Evolutionary conservation across 2,113 vertebrate species (phyloP).

Genomic region (Myotis yumanensis): DNA sequence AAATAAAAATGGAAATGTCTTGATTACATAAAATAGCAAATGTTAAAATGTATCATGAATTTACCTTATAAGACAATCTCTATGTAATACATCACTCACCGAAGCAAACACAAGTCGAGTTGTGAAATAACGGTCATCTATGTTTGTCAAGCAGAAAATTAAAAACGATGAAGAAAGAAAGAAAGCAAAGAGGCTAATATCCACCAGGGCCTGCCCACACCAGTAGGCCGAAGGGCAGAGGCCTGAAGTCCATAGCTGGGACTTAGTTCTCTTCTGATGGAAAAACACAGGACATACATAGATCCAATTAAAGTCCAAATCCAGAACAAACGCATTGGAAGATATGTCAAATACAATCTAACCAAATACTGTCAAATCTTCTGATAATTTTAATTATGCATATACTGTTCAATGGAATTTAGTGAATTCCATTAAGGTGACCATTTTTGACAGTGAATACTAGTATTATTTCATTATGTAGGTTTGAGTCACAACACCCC

Average conservation of each 20-base stretch:
- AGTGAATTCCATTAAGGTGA: neutral
- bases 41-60: neutral
- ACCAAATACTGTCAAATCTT: neutral
- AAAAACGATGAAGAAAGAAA: conserved; percentile 83
- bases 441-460: neutral
- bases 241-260: conserved; percentile 89
- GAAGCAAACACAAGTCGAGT: neutral
- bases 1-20: neutral
- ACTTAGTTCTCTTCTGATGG: conserved; percentile 87
- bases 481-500: neutral
- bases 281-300: neutral
- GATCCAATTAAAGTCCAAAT: neutral
- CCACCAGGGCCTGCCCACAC: conserved; percentile 89
- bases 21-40: neutral
- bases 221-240: conserved; percentile 91
- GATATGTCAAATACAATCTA: neutral
- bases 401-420: neutral
- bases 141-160: neutral
- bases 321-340: neutral
- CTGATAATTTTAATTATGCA: neutral
- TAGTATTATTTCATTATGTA: neutral
- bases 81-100: conserved; percentile 40
- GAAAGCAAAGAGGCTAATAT: conserved; percentile 85
- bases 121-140: fast-evolving
- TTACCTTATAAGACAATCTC: neutral